phyloP scores from a whole-genome alignment of 92 coral and sea anemone genomes.

The Pocillopora meandrina region DNA sequence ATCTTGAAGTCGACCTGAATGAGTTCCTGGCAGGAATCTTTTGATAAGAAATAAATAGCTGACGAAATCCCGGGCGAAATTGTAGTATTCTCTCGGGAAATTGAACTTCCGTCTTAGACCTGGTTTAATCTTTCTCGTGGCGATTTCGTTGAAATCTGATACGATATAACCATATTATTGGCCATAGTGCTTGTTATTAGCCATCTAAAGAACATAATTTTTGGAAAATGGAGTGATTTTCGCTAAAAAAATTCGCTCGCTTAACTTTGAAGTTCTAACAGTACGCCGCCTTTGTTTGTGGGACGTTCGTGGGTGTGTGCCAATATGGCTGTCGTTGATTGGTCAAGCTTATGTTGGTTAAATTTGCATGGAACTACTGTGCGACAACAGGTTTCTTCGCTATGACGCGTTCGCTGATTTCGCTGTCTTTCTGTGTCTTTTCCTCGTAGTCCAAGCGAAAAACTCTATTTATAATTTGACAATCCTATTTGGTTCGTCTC shows the following conservation, averaged over 20 bases:
- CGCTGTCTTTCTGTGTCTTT: not conserved
- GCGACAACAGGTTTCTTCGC: not conserved
- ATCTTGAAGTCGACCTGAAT: not conserved
- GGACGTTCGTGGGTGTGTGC: conserved; percentile 39
- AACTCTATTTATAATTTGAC: not conserved
- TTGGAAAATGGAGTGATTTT: not conserved
- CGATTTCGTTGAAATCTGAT: not conserved
- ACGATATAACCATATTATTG: not conserved
- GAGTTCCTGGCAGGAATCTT: not conserved
- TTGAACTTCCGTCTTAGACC: not conserved
- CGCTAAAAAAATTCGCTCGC: not conserved
- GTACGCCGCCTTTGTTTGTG: conserved; percentile 17
- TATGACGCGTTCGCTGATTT: not conserved
- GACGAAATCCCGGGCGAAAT: not conserved
- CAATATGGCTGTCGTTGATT: conserved; percentile 26
- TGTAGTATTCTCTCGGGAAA: conserved; percentile 9
- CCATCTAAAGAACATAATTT: not conserved
- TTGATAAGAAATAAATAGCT: conserved; percentile 5
- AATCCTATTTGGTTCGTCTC: not conserved
- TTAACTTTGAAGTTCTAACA: not conserved
- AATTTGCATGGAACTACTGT: conserved; percentile 25
- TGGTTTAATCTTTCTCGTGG: not conserved
- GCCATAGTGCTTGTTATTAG: not conserved
- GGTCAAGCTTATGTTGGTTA: not conserved
- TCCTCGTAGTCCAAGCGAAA: not conserved